Evolutionary conservation across 2,888 invertebrate genomes (phyloP), one percentile per base, ranked within the genome.

Genomic region (Neocrepidodera transversa): DNA sequence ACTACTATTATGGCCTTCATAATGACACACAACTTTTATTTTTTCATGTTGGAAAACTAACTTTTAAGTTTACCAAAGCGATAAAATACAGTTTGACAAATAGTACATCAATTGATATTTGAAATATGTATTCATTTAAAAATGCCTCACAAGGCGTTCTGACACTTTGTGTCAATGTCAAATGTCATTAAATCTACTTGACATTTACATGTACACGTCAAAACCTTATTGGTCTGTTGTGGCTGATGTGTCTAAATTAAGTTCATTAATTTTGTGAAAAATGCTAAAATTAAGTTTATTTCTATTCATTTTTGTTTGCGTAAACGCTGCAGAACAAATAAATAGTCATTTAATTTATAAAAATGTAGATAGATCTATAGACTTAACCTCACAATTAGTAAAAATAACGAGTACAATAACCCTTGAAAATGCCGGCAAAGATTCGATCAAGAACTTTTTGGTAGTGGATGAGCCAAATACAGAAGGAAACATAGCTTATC

Each of bases 331-430:
- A 47, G 71, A 72, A 55, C 63, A 59, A 58, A 62, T 86, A 68
- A 85, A 85, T 65, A 81, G 82, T 64, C 86, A 87, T 66, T 73
- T 91, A 63, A 82, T 85, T 61, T 83, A 91, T 63, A 89, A 87
- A 78, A 92, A 92, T 83, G 91, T 92, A 14, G 95, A 95, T 64
- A 84, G 95, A 75, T 87, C 87, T 48, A 86, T 97, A 69, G 96
- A 97, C 80, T 82, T 96, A 65, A 86, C 92, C 4, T 89, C 93
- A 5, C 97, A 97, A 80, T 84, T 97, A 59, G 93, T 93, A 1
- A 95, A 93, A 82, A 87, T 93, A 52, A 83, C 86, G 10, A 83
- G 88, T 26, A 90, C 90, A 80, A 84, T 97, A 73, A 90, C 90
- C 67, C 77, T 95, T 68, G 92, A 95, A 81, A 95, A 97, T 77